Evolutionary conservation across 1,140 invertebrate genomes (phyloP), one percentile per base, ranked within the genome.

Genomic region (Xylocopa sonorina): DNA sequence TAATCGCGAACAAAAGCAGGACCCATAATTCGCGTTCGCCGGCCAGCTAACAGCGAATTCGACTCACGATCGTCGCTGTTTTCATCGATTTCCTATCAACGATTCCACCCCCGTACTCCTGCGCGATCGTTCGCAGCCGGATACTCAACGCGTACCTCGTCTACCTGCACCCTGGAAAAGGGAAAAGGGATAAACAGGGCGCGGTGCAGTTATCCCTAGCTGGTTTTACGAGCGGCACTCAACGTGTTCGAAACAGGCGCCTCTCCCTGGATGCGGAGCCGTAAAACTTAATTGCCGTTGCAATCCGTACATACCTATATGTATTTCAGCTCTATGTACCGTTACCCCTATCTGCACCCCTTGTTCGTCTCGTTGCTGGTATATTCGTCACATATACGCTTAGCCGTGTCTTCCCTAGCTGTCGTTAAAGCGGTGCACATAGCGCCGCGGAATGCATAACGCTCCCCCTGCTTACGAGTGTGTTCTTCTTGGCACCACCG

Each of bases 231-330:
- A 79, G 76, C 80, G 77, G 82, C 84, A 85, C 85, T 87, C 84
- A 85, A 83, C 84, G 86, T 78, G 78, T 81, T 84, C 85, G 84
- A 86, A 87, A 77, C 77, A 83, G 84, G 75, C 86, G 82, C 82
- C 77, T 78, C 66, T 55, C 72, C 80, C 85, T 83, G 87, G 87
- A 88, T 90, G 89, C 87, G 81, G 85, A 85, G 55, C 86, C 90
- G 87, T 93, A 92, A 93, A 93, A 91, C 90, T 93, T 93, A 93
- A 93, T 93, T 92, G 92, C 90, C 87, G 78, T 82, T 89, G 89
- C 87, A 88, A 90, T 90, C 84, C 85, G 81, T 86, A 90, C 85
- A 74, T 84, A 82, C 55, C 51, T 66, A 71, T 69, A 48, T 62
- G 46, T 77, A 24, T 34, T 71, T 55, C 24, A 46, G 38, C 32